Conservation (phyloP, 2,113 vertebrate genomes). For the Symphodus melops region DNA sequence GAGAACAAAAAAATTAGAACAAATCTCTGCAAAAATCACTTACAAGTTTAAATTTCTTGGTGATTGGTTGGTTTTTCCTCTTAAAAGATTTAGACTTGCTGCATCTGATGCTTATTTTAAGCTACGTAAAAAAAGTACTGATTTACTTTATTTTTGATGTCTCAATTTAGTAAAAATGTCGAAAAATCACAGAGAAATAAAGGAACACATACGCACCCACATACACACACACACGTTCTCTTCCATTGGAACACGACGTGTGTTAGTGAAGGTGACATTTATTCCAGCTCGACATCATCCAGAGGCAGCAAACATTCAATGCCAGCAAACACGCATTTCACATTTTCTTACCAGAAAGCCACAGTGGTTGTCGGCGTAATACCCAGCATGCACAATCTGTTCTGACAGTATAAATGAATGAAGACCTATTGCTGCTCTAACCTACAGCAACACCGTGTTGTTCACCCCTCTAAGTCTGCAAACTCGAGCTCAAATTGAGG, state of each 20-base stretch:
- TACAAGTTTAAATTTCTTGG: not conserved
- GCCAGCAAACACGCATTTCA: conserved; percentile 57
- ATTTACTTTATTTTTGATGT: too few relatives aligned
- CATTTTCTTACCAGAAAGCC: conserved; percentile 37
- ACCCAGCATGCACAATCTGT: conserved; percentile 50
- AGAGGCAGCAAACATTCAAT: conserved; percentile 64
- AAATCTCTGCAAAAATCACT: too few relatives aligned
- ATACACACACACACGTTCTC: conserved; percentile 22
- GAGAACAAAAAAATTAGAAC: too few relatives aligned
- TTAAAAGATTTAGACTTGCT: not conserved
- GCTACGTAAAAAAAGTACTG: too few relatives aligned
- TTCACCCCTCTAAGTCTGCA: not conserved
- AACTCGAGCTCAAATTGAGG: not conserved
- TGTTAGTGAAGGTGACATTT: conserved; percentile 74
- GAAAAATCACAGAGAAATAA: not conserved
- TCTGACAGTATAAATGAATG: conserved; percentile 10
- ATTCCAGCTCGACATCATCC: conserved; percentile 65
- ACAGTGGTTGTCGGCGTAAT: conserved; percentile 27
- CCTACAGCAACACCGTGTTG: not conserved
- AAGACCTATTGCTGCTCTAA: not conserved
- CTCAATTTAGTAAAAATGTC: too few relatives aligned
- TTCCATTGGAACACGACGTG: conserved; percentile 53
- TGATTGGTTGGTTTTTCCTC: too few relatives aligned
- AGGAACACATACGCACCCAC: conserved; percentile 15
- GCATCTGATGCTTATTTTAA: not conserved